A percentile compares a stretch with the other conserved stretches of the same genome.
phyloP scores from a whole-genome alignment of 37 sponge, comb jelly and placozoan species.

The Beroe forskalii region DNA sequence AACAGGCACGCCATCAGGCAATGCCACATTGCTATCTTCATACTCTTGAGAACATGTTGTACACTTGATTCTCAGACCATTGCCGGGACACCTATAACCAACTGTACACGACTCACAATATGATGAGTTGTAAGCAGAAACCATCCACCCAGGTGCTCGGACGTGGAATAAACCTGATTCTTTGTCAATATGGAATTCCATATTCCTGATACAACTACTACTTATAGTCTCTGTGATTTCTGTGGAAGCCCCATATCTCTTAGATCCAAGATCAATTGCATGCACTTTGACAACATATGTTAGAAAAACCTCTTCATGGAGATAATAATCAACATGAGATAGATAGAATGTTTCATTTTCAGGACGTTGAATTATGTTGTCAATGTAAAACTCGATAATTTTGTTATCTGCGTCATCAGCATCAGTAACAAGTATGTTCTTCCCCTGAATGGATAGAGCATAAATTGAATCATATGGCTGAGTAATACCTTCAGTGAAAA shows the following conservation, averaged over 20 bases:
- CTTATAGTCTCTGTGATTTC: background rate
- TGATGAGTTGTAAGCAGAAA: background rate
- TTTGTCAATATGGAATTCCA: background rate
- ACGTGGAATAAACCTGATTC: background rate
- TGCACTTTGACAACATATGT: background rate
- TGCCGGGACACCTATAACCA: slow-evolving; percentile 33
- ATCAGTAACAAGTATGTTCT: background rate
- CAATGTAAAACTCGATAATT: background rate
- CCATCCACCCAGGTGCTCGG: slow-evolving; percentile 49
- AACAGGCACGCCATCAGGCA: background rate
- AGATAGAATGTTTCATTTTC: background rate
- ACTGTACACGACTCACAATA: slow-evolving; percentile 53
- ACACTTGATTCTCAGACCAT: slow-evolving; percentile 12
- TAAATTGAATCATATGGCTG: background rate
- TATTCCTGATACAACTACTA: slow-evolving; percentile 21
- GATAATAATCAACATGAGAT: background rate
- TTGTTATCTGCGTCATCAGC: background rate
- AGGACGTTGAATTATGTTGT: background rate
- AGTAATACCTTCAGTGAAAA: background rate
- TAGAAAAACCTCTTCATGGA: background rate
- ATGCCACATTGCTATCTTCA: background rate
- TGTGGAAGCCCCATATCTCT: slow-evolving; percentile 17
- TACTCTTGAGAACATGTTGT: slow-evolving; percentile 18
- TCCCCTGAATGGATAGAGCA: slow-evolving; percentile 34
- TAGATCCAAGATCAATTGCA: background rate